Conservation (phyloP, 2,113 vertebrate genomes). For the Mystacornis crossleyi region DNA sequence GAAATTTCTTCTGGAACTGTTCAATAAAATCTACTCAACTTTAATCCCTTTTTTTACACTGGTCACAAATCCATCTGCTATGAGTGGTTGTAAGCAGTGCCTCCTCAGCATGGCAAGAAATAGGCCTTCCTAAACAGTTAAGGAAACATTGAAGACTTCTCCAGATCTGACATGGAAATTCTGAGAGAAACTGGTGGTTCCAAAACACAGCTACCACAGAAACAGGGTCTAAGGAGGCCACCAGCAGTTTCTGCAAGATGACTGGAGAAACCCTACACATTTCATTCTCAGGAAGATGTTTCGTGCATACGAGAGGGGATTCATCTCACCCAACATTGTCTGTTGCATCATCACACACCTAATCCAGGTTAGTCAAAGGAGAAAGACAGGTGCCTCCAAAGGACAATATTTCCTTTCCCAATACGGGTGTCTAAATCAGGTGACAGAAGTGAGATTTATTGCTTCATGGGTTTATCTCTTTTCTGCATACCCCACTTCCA, state of each 20-base stretch:
- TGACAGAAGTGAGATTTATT: background rate
- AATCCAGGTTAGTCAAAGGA: background rate
- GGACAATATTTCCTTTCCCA: background rate
- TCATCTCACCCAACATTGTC: background rate
- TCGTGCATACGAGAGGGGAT: background rate
- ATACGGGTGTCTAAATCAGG: background rate
- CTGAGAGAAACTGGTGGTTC: background rate
- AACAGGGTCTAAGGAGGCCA: background rate
- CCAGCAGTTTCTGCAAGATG: background rate
- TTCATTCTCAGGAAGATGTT: background rate
- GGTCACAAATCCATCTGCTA: background rate
- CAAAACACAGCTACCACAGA: background rate
- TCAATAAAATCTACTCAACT: background rate
- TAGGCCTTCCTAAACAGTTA: background rate
- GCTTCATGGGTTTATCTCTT: background rate
- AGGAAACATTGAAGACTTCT: background rate
- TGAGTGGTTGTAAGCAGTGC: background rate
- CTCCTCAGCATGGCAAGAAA: background rate
- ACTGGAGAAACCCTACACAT: background rate
- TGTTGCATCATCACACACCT: background rate
- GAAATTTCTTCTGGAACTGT: background rate
- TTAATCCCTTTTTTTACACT: background rate
- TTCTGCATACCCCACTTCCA: background rate
- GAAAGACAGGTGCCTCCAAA: background rate
- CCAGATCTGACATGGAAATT: background rate